Percentiles rank a stretch among this genome's conserved stretches.
phyloP scores from a whole-genome alignment of 2,888 invertebrate genomes.

The Sminthurinus aureus region DNA sequence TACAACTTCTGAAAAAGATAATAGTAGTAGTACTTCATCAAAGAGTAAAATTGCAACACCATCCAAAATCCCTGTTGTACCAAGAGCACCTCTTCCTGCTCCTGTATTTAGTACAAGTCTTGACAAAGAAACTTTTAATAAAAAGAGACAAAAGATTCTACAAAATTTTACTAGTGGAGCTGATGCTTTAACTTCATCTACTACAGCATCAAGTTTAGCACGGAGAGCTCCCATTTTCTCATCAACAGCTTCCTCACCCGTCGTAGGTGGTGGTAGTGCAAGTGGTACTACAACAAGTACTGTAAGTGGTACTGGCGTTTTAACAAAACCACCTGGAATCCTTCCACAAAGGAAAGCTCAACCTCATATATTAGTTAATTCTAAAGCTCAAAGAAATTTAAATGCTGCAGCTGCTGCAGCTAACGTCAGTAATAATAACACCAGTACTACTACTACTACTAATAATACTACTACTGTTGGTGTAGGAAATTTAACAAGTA shows the following conservation, averaged over 20 bases:
- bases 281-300: slow-evolving; percentile 9
- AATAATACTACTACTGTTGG: background rate
- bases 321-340: slow-evolving; percentile 49
- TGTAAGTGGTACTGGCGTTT: slow-evolving; percentile 42
- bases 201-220: slow-evolving; percentile 52
- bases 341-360: slow-evolving; percentile 55
- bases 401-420: background rate
- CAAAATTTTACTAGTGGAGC: background rate
- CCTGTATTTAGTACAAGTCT: slow-evolving; percentile 56
- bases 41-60: slow-evolving; percentile 6
- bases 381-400: slow-evolving; percentile 55
- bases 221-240: slow-evolving; percentile 41
- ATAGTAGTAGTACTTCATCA: background rate
- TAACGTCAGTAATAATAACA: background rate
- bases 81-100: slow-evolving; percentile 39
- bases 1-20: background rate
- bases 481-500: background rate
- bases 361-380: slow-evolving; percentile 56
- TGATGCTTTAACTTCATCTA: slow-evolving; percentile 47
- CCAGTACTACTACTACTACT: background rate
- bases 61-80: background rate
- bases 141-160: slow-evolving; percentile 46
- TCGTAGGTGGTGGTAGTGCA: background rate
- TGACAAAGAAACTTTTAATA: slow-evolving; percentile 47
- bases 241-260: slow-evolving; percentile 25